These are phyloP conservation scores for Dynastes maya DNA, from an alignment of 2,888 invertebrate species.

Conservation along the genomic window DNA sequence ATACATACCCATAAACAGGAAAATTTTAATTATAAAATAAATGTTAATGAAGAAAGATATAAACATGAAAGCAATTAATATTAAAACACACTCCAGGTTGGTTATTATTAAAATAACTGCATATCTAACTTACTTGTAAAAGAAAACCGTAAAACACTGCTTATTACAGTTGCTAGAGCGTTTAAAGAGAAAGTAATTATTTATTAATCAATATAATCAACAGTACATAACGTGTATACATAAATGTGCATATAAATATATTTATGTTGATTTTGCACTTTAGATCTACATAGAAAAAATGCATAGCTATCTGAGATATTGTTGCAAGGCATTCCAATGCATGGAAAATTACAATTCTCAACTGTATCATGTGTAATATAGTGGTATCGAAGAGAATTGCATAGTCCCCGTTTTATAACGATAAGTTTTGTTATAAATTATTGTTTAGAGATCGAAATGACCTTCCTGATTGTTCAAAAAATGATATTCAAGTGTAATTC, in stretches of 20 bases:
- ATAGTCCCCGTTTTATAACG: background rate
- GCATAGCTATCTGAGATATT: background rate
- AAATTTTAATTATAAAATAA: too few relatives aligned
- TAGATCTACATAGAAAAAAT: background rate
- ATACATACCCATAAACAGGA: too few relatives aligned
- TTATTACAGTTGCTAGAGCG: background rate
- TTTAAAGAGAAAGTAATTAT: slow-evolving; percentile 7
- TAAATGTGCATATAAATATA: background rate
- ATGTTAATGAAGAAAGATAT: background rate
- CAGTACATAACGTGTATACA: too few relatives aligned
- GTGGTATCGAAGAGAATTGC: background rate
- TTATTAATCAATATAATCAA: background rate
- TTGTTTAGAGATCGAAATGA: too few relatives aligned
- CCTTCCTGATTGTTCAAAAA: too few relatives aligned
- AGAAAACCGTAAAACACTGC: background rate
- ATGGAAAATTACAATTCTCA: background rate
- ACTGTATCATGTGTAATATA: background rate
- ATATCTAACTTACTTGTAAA: background rate
- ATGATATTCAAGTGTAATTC: too few relatives aligned
- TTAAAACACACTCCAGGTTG: background rate
- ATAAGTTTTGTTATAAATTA: too few relatives aligned
- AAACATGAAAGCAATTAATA: slow-evolving; percentile 2
- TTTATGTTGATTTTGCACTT: slow-evolving; percentile 9
- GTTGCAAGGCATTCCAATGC: background rate
- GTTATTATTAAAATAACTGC: background rate